Evolutionary conservation across 2,113 vertebrate genomes (phyloP).

Genomic region (Mixornis gularis): DNA sequence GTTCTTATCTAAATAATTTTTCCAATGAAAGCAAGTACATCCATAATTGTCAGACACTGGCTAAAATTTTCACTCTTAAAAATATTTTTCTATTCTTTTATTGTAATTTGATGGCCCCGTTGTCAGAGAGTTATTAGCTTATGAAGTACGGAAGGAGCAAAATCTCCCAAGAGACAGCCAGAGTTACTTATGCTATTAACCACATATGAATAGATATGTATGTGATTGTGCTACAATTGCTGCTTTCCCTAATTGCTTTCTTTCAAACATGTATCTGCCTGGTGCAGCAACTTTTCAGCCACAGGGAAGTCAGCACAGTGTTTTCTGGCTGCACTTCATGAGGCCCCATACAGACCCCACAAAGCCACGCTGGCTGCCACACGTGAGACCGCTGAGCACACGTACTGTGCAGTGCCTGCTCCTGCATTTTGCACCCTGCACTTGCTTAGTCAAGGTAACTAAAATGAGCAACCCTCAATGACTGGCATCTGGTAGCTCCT

Average conservation of each 20-base stretch:
- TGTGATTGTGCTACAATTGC: not conserved
- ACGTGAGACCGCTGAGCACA: fast-evolving
- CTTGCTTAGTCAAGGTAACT: fast-evolving
- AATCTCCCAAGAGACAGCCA: not conserved
- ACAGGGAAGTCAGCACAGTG: not conserved
- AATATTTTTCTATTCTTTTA: not conserved
- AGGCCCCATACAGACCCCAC: fast-evolving
- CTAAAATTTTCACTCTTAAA: not conserved
- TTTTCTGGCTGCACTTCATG: not conserved
- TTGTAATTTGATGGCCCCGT: not conserved
- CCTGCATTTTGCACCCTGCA: fast-evolving
- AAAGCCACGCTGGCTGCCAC: fast-evolving
- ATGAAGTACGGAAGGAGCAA: not conserved
- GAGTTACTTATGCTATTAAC: not conserved
- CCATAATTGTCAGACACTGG: not conserved
- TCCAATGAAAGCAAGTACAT: not conserved
- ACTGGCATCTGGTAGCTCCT: not conserved
- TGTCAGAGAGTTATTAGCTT: not conserved
- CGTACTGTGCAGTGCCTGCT: not conserved
- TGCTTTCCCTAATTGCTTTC: not conserved
- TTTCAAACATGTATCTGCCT: not conserved
- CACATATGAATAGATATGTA: not conserved
- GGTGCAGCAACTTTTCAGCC: not conserved
- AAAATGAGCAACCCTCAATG: not conserved
- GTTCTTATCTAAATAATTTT: not conserved